Evolutionary conservation across 2,797 vertebrate genomes (phyloP).

Genomic region (Hemibagrus guttatus): DNA sequence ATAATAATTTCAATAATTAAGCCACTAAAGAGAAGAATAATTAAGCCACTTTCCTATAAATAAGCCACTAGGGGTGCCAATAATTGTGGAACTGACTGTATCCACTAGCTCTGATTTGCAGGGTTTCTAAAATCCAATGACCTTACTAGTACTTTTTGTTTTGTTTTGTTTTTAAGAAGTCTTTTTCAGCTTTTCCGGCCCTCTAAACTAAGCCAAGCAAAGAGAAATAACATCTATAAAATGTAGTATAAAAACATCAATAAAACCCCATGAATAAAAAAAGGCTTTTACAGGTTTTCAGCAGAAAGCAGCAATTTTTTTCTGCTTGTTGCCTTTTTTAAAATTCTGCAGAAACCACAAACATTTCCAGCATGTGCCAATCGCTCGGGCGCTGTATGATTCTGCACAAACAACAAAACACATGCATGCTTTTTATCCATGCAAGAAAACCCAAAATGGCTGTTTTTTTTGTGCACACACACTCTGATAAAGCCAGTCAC

Average conservation of each 20-base stretch:
- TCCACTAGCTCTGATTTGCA: neutral
- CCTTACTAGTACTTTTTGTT: too few species aligned
- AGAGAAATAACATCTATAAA: neutral
- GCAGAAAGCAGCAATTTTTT: neutral
- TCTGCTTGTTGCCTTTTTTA: neutral
- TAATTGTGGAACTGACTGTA: neutral
- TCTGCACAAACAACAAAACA: neutral
- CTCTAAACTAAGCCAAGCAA: neutral
- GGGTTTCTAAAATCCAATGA: neutral
- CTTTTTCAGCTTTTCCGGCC: constrained; percentile 30
- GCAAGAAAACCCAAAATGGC: neutral
- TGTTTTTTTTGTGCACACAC: too few species aligned
- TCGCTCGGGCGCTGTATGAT: neutral
- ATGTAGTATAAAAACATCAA: neutral
- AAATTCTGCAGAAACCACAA: neutral
- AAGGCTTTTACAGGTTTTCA: neutral
- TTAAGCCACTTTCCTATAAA: neutral
- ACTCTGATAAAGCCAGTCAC: neutral
- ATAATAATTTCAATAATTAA: neutral
- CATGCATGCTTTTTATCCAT: neutral
- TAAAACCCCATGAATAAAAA: neutral
- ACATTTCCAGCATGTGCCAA: neutral
- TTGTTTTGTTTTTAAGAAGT: neutral
- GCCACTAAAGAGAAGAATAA: neutral
- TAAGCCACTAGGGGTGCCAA: neutral